Evolutionary conservation across 2,888 invertebrate species (phyloP).

Genomic region (Luperina testacea): DNA sequence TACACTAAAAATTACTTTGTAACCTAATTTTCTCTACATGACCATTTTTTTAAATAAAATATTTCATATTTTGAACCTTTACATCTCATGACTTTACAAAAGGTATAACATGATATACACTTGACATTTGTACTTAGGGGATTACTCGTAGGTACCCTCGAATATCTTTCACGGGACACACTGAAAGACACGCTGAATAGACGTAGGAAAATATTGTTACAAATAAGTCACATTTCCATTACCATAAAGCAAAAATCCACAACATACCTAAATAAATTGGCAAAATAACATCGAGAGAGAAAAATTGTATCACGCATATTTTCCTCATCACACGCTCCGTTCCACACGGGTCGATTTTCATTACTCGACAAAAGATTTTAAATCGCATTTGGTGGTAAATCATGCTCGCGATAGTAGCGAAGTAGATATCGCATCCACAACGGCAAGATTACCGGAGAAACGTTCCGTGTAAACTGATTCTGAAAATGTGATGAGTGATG

Average conservation of each 20-base stretch:
- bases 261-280: not conserved
- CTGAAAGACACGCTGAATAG: too few relatives aligned
- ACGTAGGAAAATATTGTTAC: not conserved
- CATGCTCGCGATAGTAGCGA: constrained; percentile 33
- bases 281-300: not conserved
- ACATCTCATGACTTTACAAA: not conserved
- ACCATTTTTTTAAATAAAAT: not conserved
- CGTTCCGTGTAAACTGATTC: constrained; percentile 75
- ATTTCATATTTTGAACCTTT: not conserved
- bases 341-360: constrained; percentile 52
- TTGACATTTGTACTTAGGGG: not conserved
- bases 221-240: not conserved
- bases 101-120: not conserved
- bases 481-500: constrained; percentile 37
- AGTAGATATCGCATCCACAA: constrained; percentile 64
- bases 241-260: not conserved
- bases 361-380: constrained; percentile 47
- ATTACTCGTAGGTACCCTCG: not conserved
- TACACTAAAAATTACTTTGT: not conserved
- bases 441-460: constrained; percentile 68
- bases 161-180: not conserved
- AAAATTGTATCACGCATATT: constrained; percentile 13
- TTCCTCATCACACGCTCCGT: constrained; percentile 11
- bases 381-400: constrained; percentile 52
- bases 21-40: not conserved